These are phyloP conservation scores for Rhegmatorhina hoffmannsi DNA, from an alignment of 2,113 vertebrate genomes.

Conservation along the genomic window DNA sequence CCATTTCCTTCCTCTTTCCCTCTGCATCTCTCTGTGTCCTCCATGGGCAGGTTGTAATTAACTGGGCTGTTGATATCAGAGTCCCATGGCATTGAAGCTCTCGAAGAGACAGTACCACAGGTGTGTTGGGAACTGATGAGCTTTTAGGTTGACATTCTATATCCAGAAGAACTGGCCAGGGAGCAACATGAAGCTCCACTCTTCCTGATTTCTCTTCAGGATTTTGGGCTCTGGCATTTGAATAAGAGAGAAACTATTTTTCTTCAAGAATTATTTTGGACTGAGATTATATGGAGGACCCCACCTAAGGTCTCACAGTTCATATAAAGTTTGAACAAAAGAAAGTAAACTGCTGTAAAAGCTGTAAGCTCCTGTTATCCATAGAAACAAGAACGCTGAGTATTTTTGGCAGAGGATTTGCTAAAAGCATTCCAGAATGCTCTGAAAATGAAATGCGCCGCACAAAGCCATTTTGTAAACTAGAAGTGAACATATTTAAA, in stretches of 20 bases:
- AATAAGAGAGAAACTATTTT: neutral
- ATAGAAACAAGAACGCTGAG: neutral
- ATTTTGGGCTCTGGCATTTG: neutral
- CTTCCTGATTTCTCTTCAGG: neutral
- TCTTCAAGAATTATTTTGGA: neutral
- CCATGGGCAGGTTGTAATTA: accelerated
- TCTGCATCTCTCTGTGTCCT: accelerated
- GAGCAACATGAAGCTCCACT: neutral
- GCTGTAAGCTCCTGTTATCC: neutral
- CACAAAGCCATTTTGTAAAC: neutral
- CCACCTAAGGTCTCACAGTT: neutral
- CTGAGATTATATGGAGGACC: neutral
- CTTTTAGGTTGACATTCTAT: neutral
- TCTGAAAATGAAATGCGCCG: slow-evolving; percentile 2
- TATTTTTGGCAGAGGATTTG: neutral
- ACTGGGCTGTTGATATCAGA: neutral
- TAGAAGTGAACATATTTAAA: neutral
- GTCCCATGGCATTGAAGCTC: neutral
- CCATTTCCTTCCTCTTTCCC: neutral
- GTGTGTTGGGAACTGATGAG: neutral
- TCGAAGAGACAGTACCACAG: neutral
- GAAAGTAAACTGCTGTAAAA: neutral
- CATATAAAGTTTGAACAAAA: neutral
- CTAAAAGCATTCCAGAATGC: neutral
- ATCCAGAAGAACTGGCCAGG: neutral